Evolutionary conservation across 2,113 vertebrate species (phyloP), one percentile per base, ranked within the genome.

Genomic region (Crotalus tigris): DNA sequence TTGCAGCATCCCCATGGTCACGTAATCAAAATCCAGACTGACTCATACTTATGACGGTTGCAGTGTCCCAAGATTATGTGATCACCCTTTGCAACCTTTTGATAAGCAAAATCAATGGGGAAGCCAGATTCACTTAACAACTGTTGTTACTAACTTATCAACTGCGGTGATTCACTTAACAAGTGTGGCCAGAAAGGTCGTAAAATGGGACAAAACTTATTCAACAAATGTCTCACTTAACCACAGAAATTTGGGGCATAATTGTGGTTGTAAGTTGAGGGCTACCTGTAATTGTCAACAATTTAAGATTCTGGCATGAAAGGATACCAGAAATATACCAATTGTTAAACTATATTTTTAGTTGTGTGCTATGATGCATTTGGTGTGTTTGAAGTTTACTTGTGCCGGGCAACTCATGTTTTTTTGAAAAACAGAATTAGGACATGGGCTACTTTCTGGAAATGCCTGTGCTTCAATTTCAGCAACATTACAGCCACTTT

Each of bases 311-410:
- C 64, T 90, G 29, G 0, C 39, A 88, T 57, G 91, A 24, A 59
- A 91, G 57, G 92, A 91, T n/a, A 23, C 24, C 46, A 19, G 88
- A 51, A 93, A 90, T 94, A 95, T 95, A 29, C 24, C 11, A 89
- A 89, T 86, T 95, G 94, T 93, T 94, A 90, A 95, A 91, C 59
- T 3, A 88, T 92, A 46, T 51, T 29, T 64, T 69, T 85, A 85
- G 23, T 46, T 24, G 15, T 49, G 51, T 21, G 5, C 29, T 55
- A 87, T 59, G 39, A 33, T 1, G 0, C 58, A n/a, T 44, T 15
- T 64, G n/a, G 5, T 33, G 29, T 24, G 46, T 90, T 85, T 13
- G 91, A 91, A 53, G 4, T 89, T 51, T 94, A 24, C 21, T 93
- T 93, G 4, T 0, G 54, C 4, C 4, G 75, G 13, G 3, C 87